Conservation (phyloP, 2,113 vertebrate species). For the Caranx ignobilis region DNA sequence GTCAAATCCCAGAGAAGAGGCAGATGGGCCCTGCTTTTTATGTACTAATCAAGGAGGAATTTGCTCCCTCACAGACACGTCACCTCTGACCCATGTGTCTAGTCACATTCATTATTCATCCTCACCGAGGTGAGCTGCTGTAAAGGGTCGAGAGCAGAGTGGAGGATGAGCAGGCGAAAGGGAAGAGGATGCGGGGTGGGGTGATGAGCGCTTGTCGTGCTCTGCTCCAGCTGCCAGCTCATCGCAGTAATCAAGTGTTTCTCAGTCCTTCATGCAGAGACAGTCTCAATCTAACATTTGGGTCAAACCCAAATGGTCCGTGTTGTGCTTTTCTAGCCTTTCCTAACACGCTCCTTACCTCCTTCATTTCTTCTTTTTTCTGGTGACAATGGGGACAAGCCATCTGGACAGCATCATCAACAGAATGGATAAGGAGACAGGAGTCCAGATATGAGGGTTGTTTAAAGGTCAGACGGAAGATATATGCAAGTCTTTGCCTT, state of each 20-base stretch:
- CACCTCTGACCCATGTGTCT: constrained; percentile 83
- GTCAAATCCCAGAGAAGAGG: constrained; percentile 78
- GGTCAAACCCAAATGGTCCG: constrained; percentile 44
- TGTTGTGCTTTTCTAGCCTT: constrained; percentile 43
- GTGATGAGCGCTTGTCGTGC: constrained; percentile 57
- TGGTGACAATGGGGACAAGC: constrained; percentile 34
- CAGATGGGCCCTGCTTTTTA: constrained; percentile 84
- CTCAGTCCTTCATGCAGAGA: constrained; percentile 42
- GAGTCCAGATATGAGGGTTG: neutral
- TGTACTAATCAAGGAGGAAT: constrained; percentile 87
- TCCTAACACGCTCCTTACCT: constrained; percentile 12
- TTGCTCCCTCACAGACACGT: constrained; percentile 84
- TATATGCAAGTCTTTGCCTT: neutral
- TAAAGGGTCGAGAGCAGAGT: constrained; percentile 65
- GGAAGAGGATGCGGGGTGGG: constrained; percentile 43
- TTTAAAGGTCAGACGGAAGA: constrained; percentile 29
- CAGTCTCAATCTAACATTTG: constrained; percentile 43
- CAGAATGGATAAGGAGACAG: constrained; percentile 20
- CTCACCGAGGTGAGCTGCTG: constrained; percentile 76
- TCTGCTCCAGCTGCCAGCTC: constrained; percentile 65
- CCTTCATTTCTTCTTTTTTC: constrained; percentile 24
- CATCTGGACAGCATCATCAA: constrained; percentile 20
- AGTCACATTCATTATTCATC: constrained; percentile 87
- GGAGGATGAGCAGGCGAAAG: constrained; percentile 62
- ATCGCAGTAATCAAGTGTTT: constrained; percentile 57